Evolutionary conservation across 2,113 vertebrate species (phyloP), one percentile per base, ranked within the genome.

Genomic region (Alethe castanea): DNA sequence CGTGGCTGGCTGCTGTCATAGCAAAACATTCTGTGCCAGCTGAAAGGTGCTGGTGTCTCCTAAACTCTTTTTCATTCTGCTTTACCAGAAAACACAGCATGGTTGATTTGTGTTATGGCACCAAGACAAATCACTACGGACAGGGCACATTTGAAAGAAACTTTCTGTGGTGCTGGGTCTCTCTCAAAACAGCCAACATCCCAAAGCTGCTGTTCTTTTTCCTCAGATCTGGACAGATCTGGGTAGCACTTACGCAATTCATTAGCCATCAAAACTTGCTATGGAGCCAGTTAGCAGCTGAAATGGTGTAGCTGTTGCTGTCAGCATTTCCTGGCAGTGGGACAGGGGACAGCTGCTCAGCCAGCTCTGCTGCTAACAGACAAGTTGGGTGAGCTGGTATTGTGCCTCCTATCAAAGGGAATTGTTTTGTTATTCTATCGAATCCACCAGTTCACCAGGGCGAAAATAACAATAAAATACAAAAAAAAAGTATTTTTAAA

Each of bases 301-400:
- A 95, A 91, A 81, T 54, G 31, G 70, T 72, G 86, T 87, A 74
- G 95, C 92, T 95, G 94, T 86, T 78, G 74, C 77, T 95, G 95
- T 95, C 95, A 95, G 94, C 81, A 36, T 92, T 95, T 96, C 76
- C 72, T 89, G 94, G 92, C 92, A 76, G 50, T 6, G 33, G 78
- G 89, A 96, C 89, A 77, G 57, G 47, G 77, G 86, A 87, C 97
- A 97, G 96, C 96, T 96, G 94, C 88, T 95, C 83, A 94, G 88
- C 56, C 94, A 93, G 91, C 57, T 80, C 93, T 76, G 31, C 10
- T 95, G 62, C 74, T 91, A 64, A 45, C 54, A 96, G 88, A 88
- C 74, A 91, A 70, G 67, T 35, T 5, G 78, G 31, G 83, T 54
- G 79, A 92, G 76, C 61, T 5, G 5, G 60, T 92, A 90, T 92